Evolutionary conservation across 2,888 invertebrate genomes (phyloP).

Genomic region (Rhorus exstirpatorius): DNA sequence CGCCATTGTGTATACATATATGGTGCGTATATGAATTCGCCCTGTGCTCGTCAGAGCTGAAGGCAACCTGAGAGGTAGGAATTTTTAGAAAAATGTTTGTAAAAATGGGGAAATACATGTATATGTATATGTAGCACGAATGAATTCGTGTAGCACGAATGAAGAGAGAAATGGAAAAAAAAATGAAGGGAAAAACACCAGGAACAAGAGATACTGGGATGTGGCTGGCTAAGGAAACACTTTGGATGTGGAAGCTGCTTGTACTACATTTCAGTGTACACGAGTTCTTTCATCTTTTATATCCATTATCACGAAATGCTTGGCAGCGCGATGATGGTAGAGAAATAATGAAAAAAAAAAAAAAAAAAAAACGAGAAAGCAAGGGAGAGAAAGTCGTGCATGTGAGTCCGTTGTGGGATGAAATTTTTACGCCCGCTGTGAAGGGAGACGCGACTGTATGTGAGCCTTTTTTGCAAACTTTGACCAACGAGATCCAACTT

Average conservation of each 20-base stretch:
- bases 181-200: conserved; percentile 41
- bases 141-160: conserved; percentile 6
- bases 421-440: conserved; percentile 19
- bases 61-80: conserved; percentile 9
- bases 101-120: background rate
- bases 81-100: conserved; percentile 45
- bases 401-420: conserved; percentile 4
- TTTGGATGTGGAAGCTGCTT: conserved; percentile 38
- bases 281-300: conserved; percentile 66
- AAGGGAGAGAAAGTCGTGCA: conserved; percentile 14
- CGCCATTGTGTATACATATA: background rate
- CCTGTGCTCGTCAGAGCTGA: conserved; percentile 51
- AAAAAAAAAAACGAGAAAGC: background rate
- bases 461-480: background rate
- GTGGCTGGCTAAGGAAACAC: conserved; percentile 38
- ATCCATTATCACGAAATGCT: conserved; percentile 57
- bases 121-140: too few species aligned
- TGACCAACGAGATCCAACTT: too few species aligned
- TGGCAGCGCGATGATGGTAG: conserved; percentile 39
- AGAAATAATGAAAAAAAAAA: conserved; percentile 47
- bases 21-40: conserved; percentile 80
- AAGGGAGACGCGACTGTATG: too few species aligned
- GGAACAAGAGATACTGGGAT: conserved; percentile 33
- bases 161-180: conserved; percentile 21
- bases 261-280: conserved; percentile 45